These are phyloP conservation scores for Heterochromis multidens DNA, from an alignment of 2,113 vertebrate species.

Conservation along the genomic window DNA sequence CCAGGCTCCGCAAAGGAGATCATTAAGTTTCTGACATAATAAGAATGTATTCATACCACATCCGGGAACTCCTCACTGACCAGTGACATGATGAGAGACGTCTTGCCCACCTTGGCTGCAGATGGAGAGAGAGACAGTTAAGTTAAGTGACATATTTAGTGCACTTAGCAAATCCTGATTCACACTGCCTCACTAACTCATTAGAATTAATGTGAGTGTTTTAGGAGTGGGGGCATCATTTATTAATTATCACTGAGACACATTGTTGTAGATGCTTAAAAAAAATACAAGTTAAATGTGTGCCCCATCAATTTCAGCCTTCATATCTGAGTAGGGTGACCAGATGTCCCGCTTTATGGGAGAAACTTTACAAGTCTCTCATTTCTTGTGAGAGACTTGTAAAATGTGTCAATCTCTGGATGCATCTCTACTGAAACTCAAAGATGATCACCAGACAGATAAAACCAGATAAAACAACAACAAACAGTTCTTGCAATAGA, in stretches of 20 bases:
- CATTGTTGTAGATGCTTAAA: neutral
- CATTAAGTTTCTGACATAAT: neutral
- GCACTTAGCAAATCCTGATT: neutral
- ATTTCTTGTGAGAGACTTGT: neutral
- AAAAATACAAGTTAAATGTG: neutral
- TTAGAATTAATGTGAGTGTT: neutral
- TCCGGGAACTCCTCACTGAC: slow-evolving; percentile 98
- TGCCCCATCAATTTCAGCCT: neutral
- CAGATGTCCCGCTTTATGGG: neutral
- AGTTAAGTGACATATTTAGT: neutral
- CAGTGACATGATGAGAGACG: slow-evolving; percentile 97
- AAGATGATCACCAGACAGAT: neutral
- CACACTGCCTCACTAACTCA: neutral
- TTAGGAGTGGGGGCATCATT: neutral
- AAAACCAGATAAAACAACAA: neutral
- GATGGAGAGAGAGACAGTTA: neutral
- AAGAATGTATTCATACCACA: slow-evolving; percentile 79
- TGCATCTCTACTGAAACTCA: neutral
- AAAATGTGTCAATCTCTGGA: neutral
- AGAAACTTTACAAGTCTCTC: neutral
- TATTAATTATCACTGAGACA: neutral
- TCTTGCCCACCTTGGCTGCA: slow-evolving; percentile 97
- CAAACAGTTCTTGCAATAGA: neutral
- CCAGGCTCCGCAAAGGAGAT: neutral
- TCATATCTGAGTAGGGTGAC: neutral